These are phyloP conservation scores for Rhagoletis zephyria DNA, from an alignment of 1,140 invertebrate species.

Conservation along the genomic window DNA sequence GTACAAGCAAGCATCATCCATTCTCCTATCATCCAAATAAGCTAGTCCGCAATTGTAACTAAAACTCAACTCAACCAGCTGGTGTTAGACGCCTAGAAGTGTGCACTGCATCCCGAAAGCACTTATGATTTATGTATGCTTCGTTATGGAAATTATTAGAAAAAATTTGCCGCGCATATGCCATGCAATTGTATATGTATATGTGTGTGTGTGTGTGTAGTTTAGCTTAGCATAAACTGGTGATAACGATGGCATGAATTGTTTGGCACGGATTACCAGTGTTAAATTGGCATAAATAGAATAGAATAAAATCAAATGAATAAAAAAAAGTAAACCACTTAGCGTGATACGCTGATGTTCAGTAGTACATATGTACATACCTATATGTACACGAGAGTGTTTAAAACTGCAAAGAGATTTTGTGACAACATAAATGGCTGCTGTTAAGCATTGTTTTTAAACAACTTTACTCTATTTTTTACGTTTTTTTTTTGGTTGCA, in stretches of 20 bases:
- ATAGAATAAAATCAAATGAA: not conserved
- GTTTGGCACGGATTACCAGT: not conserved
- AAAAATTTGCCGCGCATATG: not conserved
- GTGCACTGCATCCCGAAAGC: not conserved
- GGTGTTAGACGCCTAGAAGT: not conserved
- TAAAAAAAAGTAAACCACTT: not conserved
- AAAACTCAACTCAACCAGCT: slow-evolving; percentile 20
- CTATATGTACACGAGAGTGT: not conserved
- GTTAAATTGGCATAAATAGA: slow-evolving; percentile 42
- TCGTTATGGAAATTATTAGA: slow-evolving; percentile 34
- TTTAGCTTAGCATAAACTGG: not conserved
- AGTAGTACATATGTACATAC: not conserved
- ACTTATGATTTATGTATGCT: slow-evolving; percentile 41
- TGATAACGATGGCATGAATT: not conserved
- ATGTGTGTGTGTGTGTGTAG: not conserved
- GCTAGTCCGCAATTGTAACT: not conserved
- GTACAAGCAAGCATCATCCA: not conserved
- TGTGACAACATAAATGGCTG: not conserved
- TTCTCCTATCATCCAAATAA: not conserved
- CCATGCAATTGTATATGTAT: not conserved
- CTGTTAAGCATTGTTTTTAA: not conserved
- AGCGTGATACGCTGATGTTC: too few species aligned
- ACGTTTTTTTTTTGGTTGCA: not conserved
- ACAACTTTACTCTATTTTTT: not conserved
- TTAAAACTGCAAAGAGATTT: not conserved